Conservation (phyloP, 2,113 vertebrate genomes). For the Butastur rufipennis region DNA sequence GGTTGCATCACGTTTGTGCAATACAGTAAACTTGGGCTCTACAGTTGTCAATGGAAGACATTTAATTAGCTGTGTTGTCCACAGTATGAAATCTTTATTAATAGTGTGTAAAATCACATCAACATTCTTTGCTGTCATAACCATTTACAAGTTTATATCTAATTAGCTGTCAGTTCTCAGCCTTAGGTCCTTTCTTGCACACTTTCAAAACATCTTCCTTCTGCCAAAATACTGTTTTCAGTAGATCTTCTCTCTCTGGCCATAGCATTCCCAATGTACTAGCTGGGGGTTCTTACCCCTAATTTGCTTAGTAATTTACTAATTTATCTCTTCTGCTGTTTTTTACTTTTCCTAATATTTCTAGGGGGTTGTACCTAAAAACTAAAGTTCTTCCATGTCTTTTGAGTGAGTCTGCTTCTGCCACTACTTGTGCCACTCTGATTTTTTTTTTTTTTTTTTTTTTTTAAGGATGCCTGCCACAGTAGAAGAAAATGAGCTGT, state of each 20-base stretch:
- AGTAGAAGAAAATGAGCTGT: background rate
- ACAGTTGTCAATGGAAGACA: background rate
- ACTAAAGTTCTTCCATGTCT: background rate
- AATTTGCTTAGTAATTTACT: background rate
- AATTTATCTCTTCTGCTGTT: background rate
- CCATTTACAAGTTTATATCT: background rate
- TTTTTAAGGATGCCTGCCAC: background rate
- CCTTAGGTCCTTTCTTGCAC: background rate
- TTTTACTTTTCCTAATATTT: background rate
- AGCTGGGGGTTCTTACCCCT: accelerated
- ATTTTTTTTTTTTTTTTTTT: background rate
- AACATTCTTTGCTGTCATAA: background rate
- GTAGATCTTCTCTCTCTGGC: background rate
- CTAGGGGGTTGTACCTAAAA: background rate
- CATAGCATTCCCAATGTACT: background rate
- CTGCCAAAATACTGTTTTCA: background rate
- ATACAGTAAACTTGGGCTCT: background rate
- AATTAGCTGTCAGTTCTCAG: conserved; percentile 1
- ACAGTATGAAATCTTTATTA: background rate
- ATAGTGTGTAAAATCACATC: background rate
- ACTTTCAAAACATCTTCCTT: background rate
- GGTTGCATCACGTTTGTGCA: background rate
- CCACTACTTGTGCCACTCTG: accelerated
- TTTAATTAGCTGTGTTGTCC: background rate
- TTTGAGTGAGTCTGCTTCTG: background rate